These are phyloP conservation scores for Zoanthus sansibaricus DNA, from an alignment of 92 coral and sea anemone genomes.

Conservation along the genomic window DNA sequence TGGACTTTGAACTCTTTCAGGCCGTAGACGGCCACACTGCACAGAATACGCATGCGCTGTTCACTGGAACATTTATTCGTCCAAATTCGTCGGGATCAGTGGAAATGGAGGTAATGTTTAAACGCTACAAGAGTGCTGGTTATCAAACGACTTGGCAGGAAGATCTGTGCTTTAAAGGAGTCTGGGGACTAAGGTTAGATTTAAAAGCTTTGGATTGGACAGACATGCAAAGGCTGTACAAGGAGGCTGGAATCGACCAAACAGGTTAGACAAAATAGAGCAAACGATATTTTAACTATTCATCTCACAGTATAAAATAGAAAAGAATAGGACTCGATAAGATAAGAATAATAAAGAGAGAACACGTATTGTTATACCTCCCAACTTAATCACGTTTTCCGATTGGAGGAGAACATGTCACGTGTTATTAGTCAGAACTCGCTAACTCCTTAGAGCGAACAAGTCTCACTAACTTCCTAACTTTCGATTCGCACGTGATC, in stretches of 20 bases:
- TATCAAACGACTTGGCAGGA: conserved; percentile 88
- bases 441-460: too few species aligned
- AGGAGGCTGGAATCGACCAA: conserved; percentile 63
- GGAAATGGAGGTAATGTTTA: conserved; percentile 73
- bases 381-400: too few species aligned
- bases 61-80: conserved; percentile 68
- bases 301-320: too few species aligned
- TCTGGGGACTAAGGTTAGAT: conserved; percentile 79
- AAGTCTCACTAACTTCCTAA: too few species aligned
- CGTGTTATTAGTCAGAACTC: too few species aligned
- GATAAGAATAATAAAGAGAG: too few species aligned
- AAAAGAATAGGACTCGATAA: too few species aligned
- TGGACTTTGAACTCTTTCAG: conserved; percentile 87
- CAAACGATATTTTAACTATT: not conserved
- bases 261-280: conserved; percentile 60
- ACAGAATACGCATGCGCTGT: conserved; percentile 87
- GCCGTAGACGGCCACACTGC: conserved; percentile 87
- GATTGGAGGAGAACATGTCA: too few species aligned
- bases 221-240: conserved; percentile 50
- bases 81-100: conserved; percentile 51
- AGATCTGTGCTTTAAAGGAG: conserved; percentile 83
- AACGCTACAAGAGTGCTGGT: conserved; percentile 79
- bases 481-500: too few species aligned
- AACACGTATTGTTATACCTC: too few species aligned
- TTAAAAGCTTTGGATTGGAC: conserved; percentile 60